Percentiles rank a stretch among this genome's conserved stretches.
Evolutionary conservation across 2,797 vertebrate species (phyloP).

Genomic region (Sebastolobus alascanus): DNA sequence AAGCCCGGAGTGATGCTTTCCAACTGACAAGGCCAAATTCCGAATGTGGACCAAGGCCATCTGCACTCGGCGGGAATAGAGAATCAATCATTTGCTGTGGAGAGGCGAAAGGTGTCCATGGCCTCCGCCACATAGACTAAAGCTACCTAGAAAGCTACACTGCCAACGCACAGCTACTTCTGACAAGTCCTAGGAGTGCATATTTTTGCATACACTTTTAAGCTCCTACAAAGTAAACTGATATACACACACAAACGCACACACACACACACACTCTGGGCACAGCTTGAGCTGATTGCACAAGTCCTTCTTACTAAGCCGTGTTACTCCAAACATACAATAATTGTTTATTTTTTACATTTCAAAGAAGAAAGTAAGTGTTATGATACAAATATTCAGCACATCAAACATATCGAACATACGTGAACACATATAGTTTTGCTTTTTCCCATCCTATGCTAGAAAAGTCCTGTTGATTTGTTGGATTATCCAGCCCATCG

Average conservation of each 20-base stretch:
- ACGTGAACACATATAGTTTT: neutral
- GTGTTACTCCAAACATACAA: neutral
- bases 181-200: neutral
- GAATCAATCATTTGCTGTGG: conserved; percentile 71
- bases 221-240: neutral
- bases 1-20: conserved; percentile 59
- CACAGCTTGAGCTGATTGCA: neutral
- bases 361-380: neutral
- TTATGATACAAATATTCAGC: neutral
- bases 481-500: neutral
- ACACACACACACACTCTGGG: neutral
- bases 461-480: neutral
- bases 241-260: neutral
- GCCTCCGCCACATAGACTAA: conserved; percentile 29
- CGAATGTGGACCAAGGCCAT: conserved; percentile 61
- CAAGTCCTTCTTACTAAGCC: neutral
- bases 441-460: neutral
- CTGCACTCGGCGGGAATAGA: conserved; percentile 53
- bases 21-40: conserved; percentile 69
- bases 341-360: neutral
- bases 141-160: conserved; percentile 31
- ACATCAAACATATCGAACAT: neutral
- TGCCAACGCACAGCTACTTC: conserved; percentile 3
- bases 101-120: conserved; percentile 68
- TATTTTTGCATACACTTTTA: conserved; percentile 7